phyloP scores from a whole-genome alignment of 2,797 vertebrate species.

The Psittacula derbiana region DNA sequence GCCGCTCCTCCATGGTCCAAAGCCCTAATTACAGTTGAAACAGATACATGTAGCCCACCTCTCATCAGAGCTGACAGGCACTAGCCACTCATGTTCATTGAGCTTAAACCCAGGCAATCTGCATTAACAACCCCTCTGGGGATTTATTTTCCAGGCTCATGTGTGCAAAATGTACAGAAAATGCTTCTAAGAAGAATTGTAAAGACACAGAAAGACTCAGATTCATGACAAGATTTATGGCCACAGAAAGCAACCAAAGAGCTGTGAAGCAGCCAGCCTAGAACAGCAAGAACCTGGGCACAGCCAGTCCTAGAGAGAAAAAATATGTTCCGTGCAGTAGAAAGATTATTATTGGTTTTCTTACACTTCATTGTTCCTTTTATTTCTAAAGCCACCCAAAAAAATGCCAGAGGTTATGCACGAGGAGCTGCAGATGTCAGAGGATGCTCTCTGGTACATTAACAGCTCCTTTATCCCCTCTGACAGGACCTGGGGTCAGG shows the following conservation, averaged over 20 bases:
- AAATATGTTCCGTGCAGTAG: background rate
- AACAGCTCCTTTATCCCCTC: background rate
- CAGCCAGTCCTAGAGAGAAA: background rate
- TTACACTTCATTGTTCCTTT: background rate
- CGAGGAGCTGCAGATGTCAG: background rate
- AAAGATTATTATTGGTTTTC: background rate
- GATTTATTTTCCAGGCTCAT: background rate
- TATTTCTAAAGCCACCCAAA: background rate
- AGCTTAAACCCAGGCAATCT: background rate
- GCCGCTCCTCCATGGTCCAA: accelerated
- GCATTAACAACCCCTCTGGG: background rate
- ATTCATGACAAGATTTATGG: background rate
- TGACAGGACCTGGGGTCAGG: background rate
- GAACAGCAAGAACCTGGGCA: background rate
- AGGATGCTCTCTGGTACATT: background rate
- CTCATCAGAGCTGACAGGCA: background rate
- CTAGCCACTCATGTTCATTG: background rate
- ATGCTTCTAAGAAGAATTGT: background rate
- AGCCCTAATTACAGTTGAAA: background rate
- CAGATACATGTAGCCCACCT: background rate
- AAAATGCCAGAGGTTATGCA: background rate
- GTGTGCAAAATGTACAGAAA: background rate
- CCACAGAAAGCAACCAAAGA: background rate
- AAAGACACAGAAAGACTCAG: background rate
- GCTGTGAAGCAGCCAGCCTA: background rate